A percentile compares a stretch with the other conserved stretches of the same genome.
Evolutionary conservation across 1,140 invertebrate species (phyloP).

Genomic region (Nymphalis io): DNA sequence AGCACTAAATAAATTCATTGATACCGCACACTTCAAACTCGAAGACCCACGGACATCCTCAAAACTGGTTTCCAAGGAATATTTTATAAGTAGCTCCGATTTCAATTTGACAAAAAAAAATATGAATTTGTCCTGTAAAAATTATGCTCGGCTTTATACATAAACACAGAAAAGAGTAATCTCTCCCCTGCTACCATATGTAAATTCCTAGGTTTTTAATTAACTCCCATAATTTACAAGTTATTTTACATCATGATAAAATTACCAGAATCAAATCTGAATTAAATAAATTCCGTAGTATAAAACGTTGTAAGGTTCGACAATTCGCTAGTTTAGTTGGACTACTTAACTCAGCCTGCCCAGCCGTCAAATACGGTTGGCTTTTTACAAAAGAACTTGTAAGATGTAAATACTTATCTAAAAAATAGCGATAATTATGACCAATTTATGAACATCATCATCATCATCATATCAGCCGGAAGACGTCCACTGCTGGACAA

Average conservation of each 20-base stretch:
- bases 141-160: not conserved
- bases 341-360: no score
- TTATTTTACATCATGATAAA: not conserved
- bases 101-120: slow-evolving; percentile 7
- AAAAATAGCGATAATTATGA: no score
- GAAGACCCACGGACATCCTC: not conserved
- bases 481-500: no score
- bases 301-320: no score
- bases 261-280: not conserved
- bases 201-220: no score
- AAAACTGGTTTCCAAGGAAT: no score
- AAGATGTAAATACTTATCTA: no score
- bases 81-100: not conserved
- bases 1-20: slow-evolving; percentile 12
- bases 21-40: not conserved
- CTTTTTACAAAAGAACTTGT: no score
- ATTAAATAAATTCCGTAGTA: not conserved
- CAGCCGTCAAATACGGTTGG: no score
- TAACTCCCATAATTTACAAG: not conserved
- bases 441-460: no score
- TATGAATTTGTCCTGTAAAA: slow-evolving; percentile 29
- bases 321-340: no score
- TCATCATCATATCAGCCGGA: no score
- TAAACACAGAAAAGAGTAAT: slow-evolving; percentile 10
- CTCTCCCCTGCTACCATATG: not conserved